Evolutionary conservation across 2,888 invertebrate species (phyloP).

Genomic region (Tinea pellionella): DNA sequence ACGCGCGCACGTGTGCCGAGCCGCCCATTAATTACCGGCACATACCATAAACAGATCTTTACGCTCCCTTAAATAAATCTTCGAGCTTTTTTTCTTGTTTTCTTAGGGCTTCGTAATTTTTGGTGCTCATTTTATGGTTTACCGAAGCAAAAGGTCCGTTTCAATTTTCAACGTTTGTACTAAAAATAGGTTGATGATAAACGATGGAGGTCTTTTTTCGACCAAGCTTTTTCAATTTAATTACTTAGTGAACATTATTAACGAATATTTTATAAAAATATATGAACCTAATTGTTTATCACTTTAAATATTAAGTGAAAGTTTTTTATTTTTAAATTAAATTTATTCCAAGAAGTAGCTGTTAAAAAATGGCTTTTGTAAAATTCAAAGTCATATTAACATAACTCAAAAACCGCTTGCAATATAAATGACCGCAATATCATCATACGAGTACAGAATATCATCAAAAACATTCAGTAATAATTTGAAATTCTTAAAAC

Average conservation of each 20-base stretch:
- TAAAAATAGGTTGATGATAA: background rate
- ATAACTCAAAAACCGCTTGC: background rate
- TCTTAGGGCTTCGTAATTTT: conserved; percentile 58
- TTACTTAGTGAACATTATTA: background rate
- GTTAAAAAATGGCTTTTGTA: too few species aligned
- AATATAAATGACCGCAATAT: background rate
- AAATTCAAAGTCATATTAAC: background rate
- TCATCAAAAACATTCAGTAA: background rate
- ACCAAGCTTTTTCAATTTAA: background rate
- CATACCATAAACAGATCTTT: conserved; percentile 71
- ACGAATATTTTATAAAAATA: background rate
- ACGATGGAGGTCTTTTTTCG: background rate
- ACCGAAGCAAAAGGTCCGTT: conserved; percentile 28
- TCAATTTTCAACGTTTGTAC: background rate
- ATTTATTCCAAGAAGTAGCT: too few species aligned
- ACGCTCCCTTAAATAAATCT: conserved; percentile 70
- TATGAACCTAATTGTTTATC: too few species aligned
- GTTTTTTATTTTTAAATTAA: too few species aligned
- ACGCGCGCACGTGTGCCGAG: conserved; percentile 55
- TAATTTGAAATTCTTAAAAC: conserved; percentile 5
- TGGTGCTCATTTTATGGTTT: conserved; percentile 50
- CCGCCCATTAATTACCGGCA: conserved; percentile 68
- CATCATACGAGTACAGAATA: background rate
- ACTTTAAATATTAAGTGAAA: too few species aligned
- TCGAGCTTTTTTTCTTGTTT: conserved; percentile 47